Percentiles rank a stretch among this genome's conserved stretches.
These are phyloP conservation scores for Lathronympha strigana DNA, from an alignment of 2,888 invertebrate genomes.

Conservation along the genomic window DNA sequence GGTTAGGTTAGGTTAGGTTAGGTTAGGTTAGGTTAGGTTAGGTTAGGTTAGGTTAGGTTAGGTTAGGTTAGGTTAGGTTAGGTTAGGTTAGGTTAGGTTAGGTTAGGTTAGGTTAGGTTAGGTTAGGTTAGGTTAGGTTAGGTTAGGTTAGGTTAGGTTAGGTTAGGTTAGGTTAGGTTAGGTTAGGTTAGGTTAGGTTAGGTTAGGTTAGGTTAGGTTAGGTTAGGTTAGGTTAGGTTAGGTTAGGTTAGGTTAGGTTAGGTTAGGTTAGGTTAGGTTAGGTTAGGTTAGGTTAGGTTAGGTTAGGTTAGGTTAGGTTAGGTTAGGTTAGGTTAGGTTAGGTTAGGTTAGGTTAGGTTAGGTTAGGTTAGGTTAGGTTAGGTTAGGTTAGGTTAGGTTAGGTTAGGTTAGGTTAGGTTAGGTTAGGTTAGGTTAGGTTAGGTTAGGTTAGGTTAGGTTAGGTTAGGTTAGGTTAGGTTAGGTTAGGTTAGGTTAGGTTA, in stretches of 20 bases:
- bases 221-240: conserved; percentile 46
- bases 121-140: conserved; percentile 44
- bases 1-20: conserved; percentile 44
- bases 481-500: conserved; percentile 41
- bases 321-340: conserved; percentile 40
- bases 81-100: conserved; percentile 26
- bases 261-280: conserved; percentile 45
- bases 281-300: conserved; percentile 45
- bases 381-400: conserved; percentile 25
- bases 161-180: conserved; percentile 44
- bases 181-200: conserved; percentile 45
- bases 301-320: conserved; percentile 38
- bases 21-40: conserved; percentile 44
- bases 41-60: conserved; percentile 43
- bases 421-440: conserved; percentile 36
- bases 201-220: conserved; percentile 45
- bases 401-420: conserved; percentile 24
- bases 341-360: conserved; percentile 40
- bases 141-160: conserved; percentile 45
- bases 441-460: conserved; percentile 38
- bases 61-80: conserved; percentile 42
- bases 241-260: conserved; percentile 45
- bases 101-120: conserved; percentile 42
- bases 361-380: conserved; percentile 36
- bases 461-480: conserved; percentile 38